Conservation (phyloP, 2,888 invertebrate species). For the Drosophila robusta region DNA sequence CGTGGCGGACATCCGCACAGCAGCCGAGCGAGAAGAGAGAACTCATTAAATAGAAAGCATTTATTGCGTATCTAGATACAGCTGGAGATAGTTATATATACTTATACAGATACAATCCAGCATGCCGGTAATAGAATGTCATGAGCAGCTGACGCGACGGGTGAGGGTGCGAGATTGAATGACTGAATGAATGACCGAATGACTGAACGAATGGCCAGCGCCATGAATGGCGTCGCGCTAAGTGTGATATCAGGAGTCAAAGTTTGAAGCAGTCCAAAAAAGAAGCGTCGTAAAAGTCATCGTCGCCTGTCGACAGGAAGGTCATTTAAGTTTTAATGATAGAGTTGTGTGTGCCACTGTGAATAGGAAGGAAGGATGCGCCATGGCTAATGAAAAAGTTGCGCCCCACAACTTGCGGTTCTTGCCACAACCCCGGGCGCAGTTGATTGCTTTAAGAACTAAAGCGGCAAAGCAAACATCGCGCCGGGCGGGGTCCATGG, state of each 20-base stretch:
- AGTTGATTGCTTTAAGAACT: constrained; percentile 59
- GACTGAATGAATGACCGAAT: constrained; percentile 31
- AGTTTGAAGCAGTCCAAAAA: constrained; percentile 55
- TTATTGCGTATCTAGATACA: constrained; percentile 76
- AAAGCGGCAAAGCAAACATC: constrained; percentile 67
- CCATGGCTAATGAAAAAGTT: constrained; percentile 63
- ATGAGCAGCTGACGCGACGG: constrained; percentile 65
- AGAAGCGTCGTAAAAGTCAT: constrained; percentile 58
- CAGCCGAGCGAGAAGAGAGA: constrained; percentile 32
- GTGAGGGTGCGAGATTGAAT: constrained; percentile 33
- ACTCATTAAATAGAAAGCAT: constrained; percentile 81
- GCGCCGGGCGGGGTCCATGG: constrained; percentile 15
- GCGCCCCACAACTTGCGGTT: constrained; percentile 42
- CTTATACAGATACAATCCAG: constrained; percentile 41
- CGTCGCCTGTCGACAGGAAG: constrained; percentile 64
- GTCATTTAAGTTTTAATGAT: constrained; percentile 81
- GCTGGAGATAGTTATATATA: constrained; percentile 45
- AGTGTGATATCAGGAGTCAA: constrained; percentile 75
- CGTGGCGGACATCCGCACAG: constrained; percentile 36
- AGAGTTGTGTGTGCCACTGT: constrained; percentile 56
- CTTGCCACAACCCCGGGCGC: constrained; percentile 26
- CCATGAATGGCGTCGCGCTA: constrained; percentile 8
- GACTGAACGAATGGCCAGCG: constrained; percentile 25
- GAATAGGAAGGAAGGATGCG: constrained; percentile 55
- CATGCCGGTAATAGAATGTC: constrained; percentile 76